Conservation (phyloP, 2,797 vertebrate species). For the Semaprochilodus insignis region DNA sequence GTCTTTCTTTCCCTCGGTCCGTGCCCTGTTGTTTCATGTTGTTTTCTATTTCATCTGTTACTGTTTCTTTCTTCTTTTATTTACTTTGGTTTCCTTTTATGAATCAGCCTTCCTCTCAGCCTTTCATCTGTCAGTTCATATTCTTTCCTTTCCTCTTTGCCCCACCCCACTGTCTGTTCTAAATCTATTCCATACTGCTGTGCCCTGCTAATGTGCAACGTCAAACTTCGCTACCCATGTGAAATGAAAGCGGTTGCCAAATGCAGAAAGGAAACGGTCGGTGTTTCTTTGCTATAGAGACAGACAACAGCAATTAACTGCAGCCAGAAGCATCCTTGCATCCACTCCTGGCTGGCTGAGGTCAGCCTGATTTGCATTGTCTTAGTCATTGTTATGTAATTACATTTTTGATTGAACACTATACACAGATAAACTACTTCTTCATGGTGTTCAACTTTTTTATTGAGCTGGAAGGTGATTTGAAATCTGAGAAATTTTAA, state of each 20-base stretch:
- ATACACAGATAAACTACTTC: neutral
- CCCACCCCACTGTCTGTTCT: conserved; percentile 8
- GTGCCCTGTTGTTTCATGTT: neutral
- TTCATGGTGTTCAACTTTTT: neutral
- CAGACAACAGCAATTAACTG: conserved; percentile 18
- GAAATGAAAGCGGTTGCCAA: neutral
- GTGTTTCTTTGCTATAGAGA: neutral
- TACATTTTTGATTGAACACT: neutral
- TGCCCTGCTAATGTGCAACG: neutral
- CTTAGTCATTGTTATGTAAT: neutral
- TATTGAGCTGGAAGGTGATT: neutral
- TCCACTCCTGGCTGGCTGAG: neutral
- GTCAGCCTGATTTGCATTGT: neutral
- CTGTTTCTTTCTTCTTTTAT: neutral
- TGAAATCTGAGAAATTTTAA: neutral
- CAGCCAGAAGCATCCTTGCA: neutral
- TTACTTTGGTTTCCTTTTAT: conserved; percentile 3
- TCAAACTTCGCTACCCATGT: neutral
- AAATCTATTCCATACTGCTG: neutral
- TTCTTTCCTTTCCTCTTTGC: neutral
- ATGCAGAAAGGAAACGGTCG: neutral
- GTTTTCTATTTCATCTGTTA: neutral
- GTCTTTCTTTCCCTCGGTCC: neutral
- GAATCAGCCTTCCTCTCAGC: neutral
- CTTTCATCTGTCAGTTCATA: conserved; percentile 5